Evolutionary conservation across 2,797 vertebrate species (phyloP).

Genomic region (Sus cebifrons): DNA sequence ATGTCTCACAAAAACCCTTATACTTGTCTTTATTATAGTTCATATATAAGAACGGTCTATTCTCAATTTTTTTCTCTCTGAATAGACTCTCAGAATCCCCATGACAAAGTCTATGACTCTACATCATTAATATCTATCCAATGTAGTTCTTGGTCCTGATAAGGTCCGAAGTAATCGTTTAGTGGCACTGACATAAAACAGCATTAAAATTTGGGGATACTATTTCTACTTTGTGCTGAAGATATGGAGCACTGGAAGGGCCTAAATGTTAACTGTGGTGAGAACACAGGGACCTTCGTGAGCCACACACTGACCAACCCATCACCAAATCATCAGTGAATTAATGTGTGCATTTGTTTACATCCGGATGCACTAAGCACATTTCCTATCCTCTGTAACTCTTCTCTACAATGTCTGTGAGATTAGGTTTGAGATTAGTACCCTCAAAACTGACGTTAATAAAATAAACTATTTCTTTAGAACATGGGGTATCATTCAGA

Average conservation of each 20-base stretch:
- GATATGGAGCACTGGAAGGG: background rate
- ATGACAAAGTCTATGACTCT: background rate
- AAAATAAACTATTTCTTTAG: conserved; percentile 35
- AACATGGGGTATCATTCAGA: background rate
- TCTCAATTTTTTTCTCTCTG: conserved; percentile 13
- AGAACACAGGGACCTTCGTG: background rate
- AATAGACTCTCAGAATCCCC: background rate
- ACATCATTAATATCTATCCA: background rate
- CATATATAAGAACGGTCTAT: background rate
- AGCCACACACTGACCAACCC: background rate
- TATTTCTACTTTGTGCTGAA: background rate
- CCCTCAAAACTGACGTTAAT: conserved; percentile 12
- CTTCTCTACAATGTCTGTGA: background rate
- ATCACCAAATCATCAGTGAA: background rate
- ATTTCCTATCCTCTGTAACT: background rate
- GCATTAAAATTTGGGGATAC: background rate
- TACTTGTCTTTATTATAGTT: background rate
- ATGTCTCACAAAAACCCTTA: conserved; percentile 25
- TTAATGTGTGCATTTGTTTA: background rate
- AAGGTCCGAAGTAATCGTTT: background rate
- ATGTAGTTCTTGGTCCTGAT: background rate
- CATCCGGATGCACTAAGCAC: background rate
- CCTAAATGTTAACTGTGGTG: background rate
- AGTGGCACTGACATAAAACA: background rate
- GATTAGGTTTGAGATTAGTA: conserved; percentile 1